Conservation (phyloP, 2,113 vertebrate species). For the Cyanistes caeruleus region DNA sequence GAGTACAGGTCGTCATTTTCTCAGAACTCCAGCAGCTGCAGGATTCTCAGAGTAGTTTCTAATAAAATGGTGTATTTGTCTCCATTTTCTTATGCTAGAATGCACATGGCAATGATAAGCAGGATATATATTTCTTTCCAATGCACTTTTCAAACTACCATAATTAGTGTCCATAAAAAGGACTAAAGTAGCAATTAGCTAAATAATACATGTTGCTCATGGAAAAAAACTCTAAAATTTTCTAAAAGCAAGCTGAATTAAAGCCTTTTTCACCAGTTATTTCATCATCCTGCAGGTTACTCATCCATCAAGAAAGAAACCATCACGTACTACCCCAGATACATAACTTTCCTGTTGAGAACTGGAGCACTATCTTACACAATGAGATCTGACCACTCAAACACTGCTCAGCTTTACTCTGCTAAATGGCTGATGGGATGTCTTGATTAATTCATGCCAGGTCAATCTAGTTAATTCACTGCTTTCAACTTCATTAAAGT, state of each 20-base stretch:
- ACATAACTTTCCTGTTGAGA: background rate
- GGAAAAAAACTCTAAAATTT: background rate
- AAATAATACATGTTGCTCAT: slow-evolving; percentile 41
- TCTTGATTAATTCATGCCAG: slow-evolving; percentile 17
- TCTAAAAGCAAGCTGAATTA: background rate
- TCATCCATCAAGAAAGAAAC: background rate
- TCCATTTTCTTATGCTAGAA: background rate
- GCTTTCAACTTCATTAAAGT: background rate
- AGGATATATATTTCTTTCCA: background rate
- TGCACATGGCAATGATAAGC: background rate
- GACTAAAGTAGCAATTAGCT: slow-evolving; percentile 34
- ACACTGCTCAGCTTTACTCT: background rate
- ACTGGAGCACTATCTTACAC: background rate
- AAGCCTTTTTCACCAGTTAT: background rate
- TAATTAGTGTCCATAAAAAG: slow-evolving; percentile 18
- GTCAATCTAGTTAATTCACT: background rate
- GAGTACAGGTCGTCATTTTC: slow-evolving; percentile 1
- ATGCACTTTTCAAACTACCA: background rate
- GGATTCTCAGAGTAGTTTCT: background rate
- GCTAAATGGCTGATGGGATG: background rate
- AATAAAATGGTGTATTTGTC: background rate
- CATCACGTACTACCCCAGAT: background rate
- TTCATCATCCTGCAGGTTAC: background rate
- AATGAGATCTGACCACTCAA: background rate
- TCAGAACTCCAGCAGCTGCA: slow-evolving; percentile 1